Percentiles rank a stretch among this genome's conserved stretches.
Conservation (phyloP, 2,888 invertebrate species). For the Spialia ferax region DNA sequence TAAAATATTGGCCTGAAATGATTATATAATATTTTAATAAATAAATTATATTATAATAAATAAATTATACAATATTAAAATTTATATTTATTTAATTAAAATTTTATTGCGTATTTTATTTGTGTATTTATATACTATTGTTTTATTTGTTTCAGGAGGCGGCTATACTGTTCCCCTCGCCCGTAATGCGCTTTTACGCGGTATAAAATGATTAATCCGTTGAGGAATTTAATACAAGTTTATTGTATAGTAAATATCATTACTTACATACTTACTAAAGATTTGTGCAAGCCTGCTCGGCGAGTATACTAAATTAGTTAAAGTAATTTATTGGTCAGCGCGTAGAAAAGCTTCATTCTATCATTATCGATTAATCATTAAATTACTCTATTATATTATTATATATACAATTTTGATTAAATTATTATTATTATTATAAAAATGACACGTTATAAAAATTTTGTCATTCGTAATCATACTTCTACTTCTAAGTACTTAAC, state of each 20-base stretch:
- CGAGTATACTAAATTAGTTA: constrained; percentile 89
- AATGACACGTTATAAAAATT: constrained; percentile 86
- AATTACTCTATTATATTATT: constrained; percentile 87
- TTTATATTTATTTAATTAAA: too few species aligned
- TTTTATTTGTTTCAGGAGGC: constrained; percentile 60
- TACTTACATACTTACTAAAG: constrained; percentile 75
- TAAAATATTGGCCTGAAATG: too few species aligned
- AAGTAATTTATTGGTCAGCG: constrained; percentile 88
- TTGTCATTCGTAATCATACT: constrained; percentile 87
- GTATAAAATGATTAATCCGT: constrained; percentile 74
- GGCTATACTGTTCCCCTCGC: constrained; percentile 58
- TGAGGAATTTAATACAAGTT: constrained; percentile 80
- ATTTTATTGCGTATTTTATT: too few species aligned
- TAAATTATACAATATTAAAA: too few species aligned
- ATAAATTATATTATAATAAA: too few species aligned
- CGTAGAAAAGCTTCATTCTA: constrained; percentile 87
- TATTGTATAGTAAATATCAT: constrained; percentile 83
- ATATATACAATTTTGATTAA: constrained; percentile 87
- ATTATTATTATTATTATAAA: constrained; percentile 84
- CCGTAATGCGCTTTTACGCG: constrained; percentile 71
- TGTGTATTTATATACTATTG: too few species aligned
- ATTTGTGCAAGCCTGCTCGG: constrained; percentile 79
- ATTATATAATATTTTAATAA: too few species aligned
- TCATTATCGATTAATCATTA: constrained; percentile 87
- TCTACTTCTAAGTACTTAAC: constrained; percentile 85